These are phyloP conservation scores for Neomicropteryx cornuta DNA, from an alignment of 1,140 invertebrate species.

Conservation along the genomic window DNA sequence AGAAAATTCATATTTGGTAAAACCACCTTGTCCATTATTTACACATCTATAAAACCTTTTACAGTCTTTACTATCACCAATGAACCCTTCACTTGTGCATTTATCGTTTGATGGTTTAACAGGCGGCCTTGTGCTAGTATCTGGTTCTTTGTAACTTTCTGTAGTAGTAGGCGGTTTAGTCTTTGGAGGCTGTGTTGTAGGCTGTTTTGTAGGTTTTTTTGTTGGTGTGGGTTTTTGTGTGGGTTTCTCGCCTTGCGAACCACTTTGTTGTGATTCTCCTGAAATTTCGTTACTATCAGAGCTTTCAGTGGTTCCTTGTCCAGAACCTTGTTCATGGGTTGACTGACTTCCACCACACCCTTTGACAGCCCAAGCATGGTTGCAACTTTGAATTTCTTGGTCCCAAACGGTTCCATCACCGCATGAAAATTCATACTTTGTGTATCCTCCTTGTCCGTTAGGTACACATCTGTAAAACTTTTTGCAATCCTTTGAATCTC, in stretches of 20 bases:
- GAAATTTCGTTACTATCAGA: too few species aligned
- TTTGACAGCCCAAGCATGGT: constrained; percentile 44
- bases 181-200: constrained; percentile 7
- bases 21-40: constrained; percentile 36
- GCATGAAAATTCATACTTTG: constrained; percentile 50
- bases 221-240: constrained; percentile 19
- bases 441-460: constrained; percentile 42
- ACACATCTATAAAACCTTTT: constrained; percentile 61
- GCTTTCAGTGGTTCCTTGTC: too few species aligned
- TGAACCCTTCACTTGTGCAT: constrained; percentile 38
- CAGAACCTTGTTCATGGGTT: too few species aligned
- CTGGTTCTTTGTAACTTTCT: constrained; percentile 1
- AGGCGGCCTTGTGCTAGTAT: too few species aligned
- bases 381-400: constrained; percentile 43
- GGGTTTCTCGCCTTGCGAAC: background rate
- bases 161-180: constrained; percentile 2
- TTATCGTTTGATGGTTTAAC: constrained; percentile 9
- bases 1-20: constrained; percentile 44
- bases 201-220: constrained; percentile 8
- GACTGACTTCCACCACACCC: constrained; percentile 28
- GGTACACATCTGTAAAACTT: constrained; percentile 59
- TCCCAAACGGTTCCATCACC: constrained; percentile 57
- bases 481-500: constrained; percentile 46
- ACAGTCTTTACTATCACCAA: constrained; percentile 42
- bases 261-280: background rate